phyloP scores from a whole-genome alignment of 1,140 invertebrate genomes.

The Anastatus disparis region DNA sequence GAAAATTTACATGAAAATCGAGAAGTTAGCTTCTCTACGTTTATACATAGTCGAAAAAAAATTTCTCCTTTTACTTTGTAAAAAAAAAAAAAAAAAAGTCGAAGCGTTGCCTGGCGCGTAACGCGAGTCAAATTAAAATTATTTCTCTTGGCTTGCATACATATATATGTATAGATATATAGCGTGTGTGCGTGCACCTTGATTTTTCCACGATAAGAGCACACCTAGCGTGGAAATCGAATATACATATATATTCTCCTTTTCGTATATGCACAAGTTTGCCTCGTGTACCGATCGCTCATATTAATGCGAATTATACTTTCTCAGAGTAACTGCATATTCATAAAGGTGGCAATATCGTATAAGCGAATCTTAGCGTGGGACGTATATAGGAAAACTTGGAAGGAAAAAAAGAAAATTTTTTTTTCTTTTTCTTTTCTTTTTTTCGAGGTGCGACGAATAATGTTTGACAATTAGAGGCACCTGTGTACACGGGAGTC shows the following conservation, averaged over 20 bases:
- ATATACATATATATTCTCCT: too few relatives aligned
- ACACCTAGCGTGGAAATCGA: constrained; percentile 40
- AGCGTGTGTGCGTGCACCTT: too few relatives aligned
- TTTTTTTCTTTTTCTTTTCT: too few relatives aligned
- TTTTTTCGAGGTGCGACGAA: not conserved
- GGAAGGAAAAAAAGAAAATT: too few relatives aligned
- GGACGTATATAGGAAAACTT: too few relatives aligned
- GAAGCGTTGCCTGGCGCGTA: not conserved
- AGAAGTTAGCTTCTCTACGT: too few relatives aligned
- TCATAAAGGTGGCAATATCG: constrained; percentile 33
- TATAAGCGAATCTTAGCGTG: not conserved
- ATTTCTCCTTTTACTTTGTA: not conserved
- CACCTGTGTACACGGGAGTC: too few relatives aligned
- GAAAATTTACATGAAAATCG: too few relatives aligned
- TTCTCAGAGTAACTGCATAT: constrained; percentile 33
- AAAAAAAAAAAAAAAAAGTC: not conserved
- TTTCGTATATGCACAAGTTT: constrained; percentile 19
- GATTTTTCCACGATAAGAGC: not conserved
- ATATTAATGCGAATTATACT: constrained; percentile 47
- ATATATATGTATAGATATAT: too few relatives aligned
- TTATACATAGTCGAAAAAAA: too few relatives aligned
- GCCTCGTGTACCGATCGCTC: constrained; percentile 48
- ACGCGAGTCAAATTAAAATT: not conserved
- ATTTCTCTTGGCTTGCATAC: too few relatives aligned
- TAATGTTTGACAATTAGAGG: constrained; percentile 36